A percentile compares a stretch with the other conserved stretches of the same genome.
Conservation (phyloP, 2,113 vertebrate species). For the Plectropomus leopardus region DNA sequence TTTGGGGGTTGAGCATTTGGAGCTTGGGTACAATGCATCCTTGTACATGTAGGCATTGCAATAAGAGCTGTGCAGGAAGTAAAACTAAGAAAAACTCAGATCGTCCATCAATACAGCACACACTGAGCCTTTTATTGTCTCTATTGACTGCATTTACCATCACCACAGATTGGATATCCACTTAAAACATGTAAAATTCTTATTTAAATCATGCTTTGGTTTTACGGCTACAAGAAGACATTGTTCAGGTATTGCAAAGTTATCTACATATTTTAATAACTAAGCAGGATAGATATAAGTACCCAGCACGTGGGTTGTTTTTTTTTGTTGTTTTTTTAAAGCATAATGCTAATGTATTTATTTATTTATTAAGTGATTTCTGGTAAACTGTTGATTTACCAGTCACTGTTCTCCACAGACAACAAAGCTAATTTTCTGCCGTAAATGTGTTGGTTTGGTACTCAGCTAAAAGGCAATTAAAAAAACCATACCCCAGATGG, state of each 20-base stretch:
- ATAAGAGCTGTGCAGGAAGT: no score
- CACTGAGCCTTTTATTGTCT: no score
- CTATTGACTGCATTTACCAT: no score
- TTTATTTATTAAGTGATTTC: no score
- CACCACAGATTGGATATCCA: no score
- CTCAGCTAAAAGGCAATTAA: slow-evolving; percentile 42
- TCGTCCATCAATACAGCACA: no score
- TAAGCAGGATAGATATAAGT: background rate
- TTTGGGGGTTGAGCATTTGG: no score
- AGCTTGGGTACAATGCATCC: no score
- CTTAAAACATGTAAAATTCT: no score
- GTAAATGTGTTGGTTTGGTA: background rate
- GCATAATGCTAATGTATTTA: no score
- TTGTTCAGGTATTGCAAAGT: background rate
- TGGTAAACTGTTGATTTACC: background rate
- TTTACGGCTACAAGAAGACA: background rate
- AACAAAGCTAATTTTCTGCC: background rate
- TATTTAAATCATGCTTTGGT: background rate
- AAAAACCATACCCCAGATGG: background rate
- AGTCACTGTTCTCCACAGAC: background rate
- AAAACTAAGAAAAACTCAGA: no score
- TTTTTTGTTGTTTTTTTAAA: background rate
- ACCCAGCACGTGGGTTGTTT: background rate
- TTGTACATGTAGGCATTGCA: no score
- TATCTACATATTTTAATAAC: background rate